Conservation (phyloP, 1,140 invertebrate species). For the fruit fly (Drosophila melanogaster) region Release_6_plus_ISO1_MT NT_033779.5:8294501-8295000, state of each 20-base stretch:
- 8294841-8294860: constrained; percentile 1
- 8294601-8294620: constrained; percentile 45
- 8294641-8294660: constrained; percentile 42
- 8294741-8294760: constrained; percentile 20
- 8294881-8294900: background rate
- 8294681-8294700: constrained; percentile 49
- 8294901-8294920: background rate
- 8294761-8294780: constrained; percentile 65
- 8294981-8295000: too few relatives aligned
- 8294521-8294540: background rate
- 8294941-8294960: background rate
- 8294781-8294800: constrained; percentile 16
- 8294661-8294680: constrained; percentile 27
- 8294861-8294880: constrained; percentile 17
- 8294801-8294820: constrained; percentile 23
- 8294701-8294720: constrained; percentile 57
- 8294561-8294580: constrained; percentile 32
- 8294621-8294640: constrained; percentile 58
- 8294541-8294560: background rate
- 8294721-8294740: constrained; percentile 27
- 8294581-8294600: constrained; percentile 41
- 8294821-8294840: constrained; percentile 10
- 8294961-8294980: background rate
- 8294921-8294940: background rate
- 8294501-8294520: constrained; percentile 67